phyloP scores from a whole-genome alignment of 2,888 invertebrate genomes.

The Tipula confusa region DNA sequence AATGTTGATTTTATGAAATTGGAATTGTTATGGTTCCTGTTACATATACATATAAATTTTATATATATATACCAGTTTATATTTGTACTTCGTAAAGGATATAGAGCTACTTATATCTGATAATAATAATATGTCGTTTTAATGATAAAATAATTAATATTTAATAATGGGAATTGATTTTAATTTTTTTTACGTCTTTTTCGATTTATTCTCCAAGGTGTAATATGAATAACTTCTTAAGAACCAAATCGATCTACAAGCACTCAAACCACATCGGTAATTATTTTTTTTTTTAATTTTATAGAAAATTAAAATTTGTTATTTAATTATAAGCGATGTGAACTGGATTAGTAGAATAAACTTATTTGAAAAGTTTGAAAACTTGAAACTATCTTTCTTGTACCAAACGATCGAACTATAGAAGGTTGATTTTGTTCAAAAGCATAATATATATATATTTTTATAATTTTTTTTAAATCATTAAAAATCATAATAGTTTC shows the following conservation, averaged over 20 bases:
- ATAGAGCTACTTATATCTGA: not conserved
- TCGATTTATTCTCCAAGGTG: not conserved
- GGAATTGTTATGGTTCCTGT: conserved; percentile 20
- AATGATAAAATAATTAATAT: conserved; percentile 12
- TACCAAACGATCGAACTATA: too few species aligned
- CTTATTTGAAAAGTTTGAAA: too few species aligned
- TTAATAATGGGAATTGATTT: not conserved
- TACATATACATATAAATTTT: too few species aligned
- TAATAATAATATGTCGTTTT: not conserved
- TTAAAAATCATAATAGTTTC: too few species aligned
- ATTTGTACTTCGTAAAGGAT: not conserved
- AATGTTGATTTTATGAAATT: conserved; percentile 25
- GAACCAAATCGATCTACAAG: not conserved
- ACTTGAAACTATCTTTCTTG: too few species aligned
- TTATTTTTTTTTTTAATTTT: too few species aligned
- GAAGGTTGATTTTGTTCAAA: too few species aligned
- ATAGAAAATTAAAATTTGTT: too few species aligned
- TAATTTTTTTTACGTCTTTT: not conserved
- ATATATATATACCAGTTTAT: not conserved
- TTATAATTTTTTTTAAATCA: too few species aligned
- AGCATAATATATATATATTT: too few species aligned
- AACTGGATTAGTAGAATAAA: too few species aligned
- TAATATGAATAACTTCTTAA: not conserved
- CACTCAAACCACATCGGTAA: not conserved
- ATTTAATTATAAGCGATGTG: too few species aligned